These are phyloP conservation scores for Spondyliosoma cantharus DNA, from an alignment of 2,797 vertebrate species.

Conservation along the genomic window DNA sequence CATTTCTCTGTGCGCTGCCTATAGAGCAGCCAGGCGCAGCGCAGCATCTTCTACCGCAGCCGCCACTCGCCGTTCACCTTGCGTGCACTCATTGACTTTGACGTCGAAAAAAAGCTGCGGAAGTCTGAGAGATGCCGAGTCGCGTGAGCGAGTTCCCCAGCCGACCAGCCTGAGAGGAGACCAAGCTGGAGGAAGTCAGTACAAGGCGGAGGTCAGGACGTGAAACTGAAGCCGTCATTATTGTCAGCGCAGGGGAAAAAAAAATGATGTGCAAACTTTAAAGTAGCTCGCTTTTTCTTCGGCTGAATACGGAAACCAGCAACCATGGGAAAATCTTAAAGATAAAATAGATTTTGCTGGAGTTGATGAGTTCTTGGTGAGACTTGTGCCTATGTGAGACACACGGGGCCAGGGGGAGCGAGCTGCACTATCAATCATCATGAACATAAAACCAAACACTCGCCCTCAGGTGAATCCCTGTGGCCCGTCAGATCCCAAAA, in stretches of 20 bases:
- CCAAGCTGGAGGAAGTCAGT: slow-evolving; percentile 28
- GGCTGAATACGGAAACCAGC: slow-evolving; percentile 6
- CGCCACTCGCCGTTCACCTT: slow-evolving; percentile 49
- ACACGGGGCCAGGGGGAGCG: slow-evolving; percentile 11
- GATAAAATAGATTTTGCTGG: slow-evolving; percentile 16
- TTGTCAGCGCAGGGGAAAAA: slow-evolving; percentile 49
- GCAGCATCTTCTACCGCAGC: slow-evolving; percentile 30
- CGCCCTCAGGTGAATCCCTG: slow-evolving; percentile 49
- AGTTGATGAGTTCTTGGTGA: slow-evolving; percentile 16
- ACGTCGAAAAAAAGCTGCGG: slow-evolving; percentile 34
- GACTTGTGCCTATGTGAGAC: slow-evolving; percentile 14
- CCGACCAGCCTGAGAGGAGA: slow-evolving; percentile 34
- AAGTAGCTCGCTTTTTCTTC: slow-evolving; percentile 7
- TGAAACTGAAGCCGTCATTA: slow-evolving; percentile 51
- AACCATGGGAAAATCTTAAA: slow-evolving; percentile 16
- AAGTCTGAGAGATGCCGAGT: slow-evolving; percentile 27
- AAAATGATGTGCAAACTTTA: slow-evolving; percentile 41
- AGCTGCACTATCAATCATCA: slow-evolving; percentile 56
- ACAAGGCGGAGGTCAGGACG: slow-evolving; percentile 41
- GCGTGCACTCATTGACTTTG: slow-evolving; percentile 52
- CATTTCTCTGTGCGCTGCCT: slow-evolving; percentile 6
- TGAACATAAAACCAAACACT: slow-evolving; percentile 52
- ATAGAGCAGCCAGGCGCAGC: slow-evolving; percentile 22
- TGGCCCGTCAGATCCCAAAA: slow-evolving; percentile 36
- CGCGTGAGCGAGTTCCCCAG: slow-evolving; percentile 29